Evolutionary conservation across 2,797 vertebrate genomes (phyloP).

Genomic region (Yasuhikotakia modesta): DNA sequence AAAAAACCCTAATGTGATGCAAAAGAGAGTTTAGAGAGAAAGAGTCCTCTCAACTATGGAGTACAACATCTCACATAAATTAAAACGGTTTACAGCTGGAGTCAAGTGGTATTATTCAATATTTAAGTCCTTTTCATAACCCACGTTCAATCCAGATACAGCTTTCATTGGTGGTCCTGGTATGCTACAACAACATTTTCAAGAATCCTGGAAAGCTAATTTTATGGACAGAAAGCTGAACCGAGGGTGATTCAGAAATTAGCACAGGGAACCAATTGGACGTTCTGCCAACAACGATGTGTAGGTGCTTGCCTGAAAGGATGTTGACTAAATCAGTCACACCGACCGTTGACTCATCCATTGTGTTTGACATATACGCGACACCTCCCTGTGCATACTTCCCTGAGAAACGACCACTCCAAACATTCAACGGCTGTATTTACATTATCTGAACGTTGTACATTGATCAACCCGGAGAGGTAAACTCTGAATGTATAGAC

Average conservation of each 20-base stretch:
- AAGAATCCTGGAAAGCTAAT: conserved; percentile 8
- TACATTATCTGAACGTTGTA: conserved; percentile 36
- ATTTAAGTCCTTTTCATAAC: not conserved
- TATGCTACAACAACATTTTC: not conserved
- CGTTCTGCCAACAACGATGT: conserved; percentile 51
- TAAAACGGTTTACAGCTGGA: not conserved
- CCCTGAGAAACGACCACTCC: not conserved
- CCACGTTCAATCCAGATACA: not conserved
- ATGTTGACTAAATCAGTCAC: conserved; percentile 53
- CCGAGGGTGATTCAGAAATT: conserved; percentile 1
- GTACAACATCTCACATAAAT: conserved; percentile 8
- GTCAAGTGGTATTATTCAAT: conserved; percentile 1
- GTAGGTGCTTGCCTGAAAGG: conserved; percentile 41
- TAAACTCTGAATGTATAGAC: conserved; percentile 2
- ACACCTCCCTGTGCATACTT: conserved; percentile 54
- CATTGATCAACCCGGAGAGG: conserved; percentile 12
- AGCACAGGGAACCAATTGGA: conserved; percentile 16
- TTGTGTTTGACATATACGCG: conserved; percentile 50
- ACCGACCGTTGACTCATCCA: conserved; percentile 64
- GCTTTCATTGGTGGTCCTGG: not conserved
- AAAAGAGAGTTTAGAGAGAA: too few species aligned
- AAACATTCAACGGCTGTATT: conserved; percentile 21
- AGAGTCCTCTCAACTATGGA: conserved; percentile 6
- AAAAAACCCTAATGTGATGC: not conserved
- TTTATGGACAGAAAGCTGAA: conserved; percentile 8